phyloP scores from a whole-genome alignment of 2,888 invertebrate species.

The Drosophila subquinaria region DNA sequence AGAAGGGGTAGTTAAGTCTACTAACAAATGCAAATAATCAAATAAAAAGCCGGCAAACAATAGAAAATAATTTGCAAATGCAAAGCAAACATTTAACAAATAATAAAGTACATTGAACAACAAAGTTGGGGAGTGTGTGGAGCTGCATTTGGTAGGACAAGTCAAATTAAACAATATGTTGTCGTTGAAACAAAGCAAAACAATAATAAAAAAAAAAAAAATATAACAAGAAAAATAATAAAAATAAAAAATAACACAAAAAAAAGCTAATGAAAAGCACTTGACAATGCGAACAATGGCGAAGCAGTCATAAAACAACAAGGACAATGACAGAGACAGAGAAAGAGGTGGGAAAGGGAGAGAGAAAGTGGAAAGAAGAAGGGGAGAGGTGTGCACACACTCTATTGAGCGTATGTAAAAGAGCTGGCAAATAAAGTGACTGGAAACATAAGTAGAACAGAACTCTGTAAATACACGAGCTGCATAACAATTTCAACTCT shows the following conservation, averaged over 20 bases:
- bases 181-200: conserved; percentile 20
- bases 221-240: conserved; percentile 4
- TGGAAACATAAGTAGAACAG: conserved; percentile 34
- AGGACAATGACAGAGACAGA: background rate
- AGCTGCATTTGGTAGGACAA: conserved; percentile 13
- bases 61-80: conserved; percentile 57
- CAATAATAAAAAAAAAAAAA: background rate
- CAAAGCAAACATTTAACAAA: conserved; percentile 54
- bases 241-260: conserved; percentile 27
- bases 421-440: conserved; percentile 13
- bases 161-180: conserved; percentile 45
- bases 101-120: conserved; percentile 11
- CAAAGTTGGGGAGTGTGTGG: background rate
- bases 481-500: conserved; percentile 34
- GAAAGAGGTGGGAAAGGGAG: too few species aligned
- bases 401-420: background rate
- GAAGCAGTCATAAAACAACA: conserved; percentile 45
- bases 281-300: conserved; percentile 62
- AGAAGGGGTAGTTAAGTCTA: background rate
- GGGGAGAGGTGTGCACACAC: background rate
- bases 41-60: conserved; percentile 40
- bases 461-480: conserved; percentile 29
- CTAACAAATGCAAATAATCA: conserved; percentile 34
- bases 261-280: conserved; percentile 57
- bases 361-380: too few species aligned